Evolutionary conservation across 2,113 vertebrate genomes (phyloP), one percentile per base, ranked within the genome.

Genomic region (Lamprotornis superbus): DNA sequence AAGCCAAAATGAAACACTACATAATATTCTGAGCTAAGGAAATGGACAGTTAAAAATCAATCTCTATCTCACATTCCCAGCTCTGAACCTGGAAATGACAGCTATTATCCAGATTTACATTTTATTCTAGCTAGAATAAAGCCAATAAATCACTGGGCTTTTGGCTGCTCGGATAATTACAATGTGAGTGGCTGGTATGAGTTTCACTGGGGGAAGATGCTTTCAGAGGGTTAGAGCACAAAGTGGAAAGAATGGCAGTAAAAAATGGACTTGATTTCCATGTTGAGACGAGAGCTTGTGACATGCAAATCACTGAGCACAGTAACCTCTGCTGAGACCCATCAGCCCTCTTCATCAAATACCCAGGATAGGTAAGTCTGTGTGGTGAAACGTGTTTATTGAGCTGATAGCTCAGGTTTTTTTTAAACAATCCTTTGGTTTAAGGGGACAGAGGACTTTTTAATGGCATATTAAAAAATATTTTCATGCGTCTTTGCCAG

Each of bases 51-150:
- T 91, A 95, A 97, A 97, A 97, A 98, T 98, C 98, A 97, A 97
- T 98, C 97, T 98, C 83, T 94, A 97, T 97, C 95, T 96, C 92
- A 95, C 97, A 90, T 97, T 97, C 89, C 73, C 76, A 95, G 89
- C 90, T 89, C 96, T 98, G 96, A 98, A 97, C 91, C 94, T 97
- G 91, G 97, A 98, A 98, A 98, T 98, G 98, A 98, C 97, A 97
- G 95, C 96, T 97, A 97, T 98, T 98, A 98, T 96, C 89, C 95
- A 97, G 95, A 98, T 98, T 98, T 98, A 98, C 97, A 98, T 98
- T 98, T 98, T 98, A 97, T 98, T 94, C 81, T 47, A 61, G 91
- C 95, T 97, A 94, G 95, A 98, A 98, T 96, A 97, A 98, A 97
- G 95, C 97, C 89, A 97, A 98, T 98, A 98, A 97, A 98, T 98